Percentiles rank a stretch among this genome's conserved stretches.
phyloP scores from a whole-genome alignment of 2,797 vertebrate genomes.

The Nannoperca australis region DNA sequence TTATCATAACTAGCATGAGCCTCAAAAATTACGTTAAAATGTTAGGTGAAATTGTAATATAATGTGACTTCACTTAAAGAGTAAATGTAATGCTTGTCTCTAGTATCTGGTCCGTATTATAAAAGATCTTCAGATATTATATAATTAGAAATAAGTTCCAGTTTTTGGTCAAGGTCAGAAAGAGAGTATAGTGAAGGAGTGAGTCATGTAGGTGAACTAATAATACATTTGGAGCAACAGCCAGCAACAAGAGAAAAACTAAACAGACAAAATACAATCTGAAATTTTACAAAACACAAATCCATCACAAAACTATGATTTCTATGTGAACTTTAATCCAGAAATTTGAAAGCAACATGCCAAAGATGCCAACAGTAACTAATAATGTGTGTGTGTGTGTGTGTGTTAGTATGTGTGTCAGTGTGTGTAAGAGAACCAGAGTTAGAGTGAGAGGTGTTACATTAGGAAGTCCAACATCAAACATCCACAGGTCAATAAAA shows the following conservation, averaged over 20 bases:
- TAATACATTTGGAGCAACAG: conserved; percentile 3
- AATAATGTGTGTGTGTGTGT: neutral
- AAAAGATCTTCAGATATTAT: neutral
- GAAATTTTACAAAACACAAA: neutral
- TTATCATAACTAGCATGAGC: conserved; percentile 3
- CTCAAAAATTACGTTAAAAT: neutral
- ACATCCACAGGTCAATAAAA: conserved; percentile 65
- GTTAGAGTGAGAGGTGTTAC: conserved; percentile 21
- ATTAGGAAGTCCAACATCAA: conserved; percentile 56
- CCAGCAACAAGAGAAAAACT: neutral
- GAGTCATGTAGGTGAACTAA: conserved; percentile 18
- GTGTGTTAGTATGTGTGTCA: neutral
- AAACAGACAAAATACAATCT: neutral
- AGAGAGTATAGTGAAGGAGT: conserved; percentile 5
- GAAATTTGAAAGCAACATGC: neutral
- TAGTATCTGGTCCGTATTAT: neutral
- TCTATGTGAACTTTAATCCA: neutral
- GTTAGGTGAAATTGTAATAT: neutral
- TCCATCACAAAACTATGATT: neutral
- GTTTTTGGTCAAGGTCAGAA: conserved; percentile 45
- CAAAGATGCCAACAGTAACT: neutral
- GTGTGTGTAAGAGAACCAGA: neutral
- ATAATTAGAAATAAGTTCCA: neutral
- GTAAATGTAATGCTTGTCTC: neutral
- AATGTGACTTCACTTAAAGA: neutral